These are phyloP conservation scores for Volucella bombylans DNA, from an alignment of 2,888 invertebrate species.

Conservation along the genomic window DNA sequence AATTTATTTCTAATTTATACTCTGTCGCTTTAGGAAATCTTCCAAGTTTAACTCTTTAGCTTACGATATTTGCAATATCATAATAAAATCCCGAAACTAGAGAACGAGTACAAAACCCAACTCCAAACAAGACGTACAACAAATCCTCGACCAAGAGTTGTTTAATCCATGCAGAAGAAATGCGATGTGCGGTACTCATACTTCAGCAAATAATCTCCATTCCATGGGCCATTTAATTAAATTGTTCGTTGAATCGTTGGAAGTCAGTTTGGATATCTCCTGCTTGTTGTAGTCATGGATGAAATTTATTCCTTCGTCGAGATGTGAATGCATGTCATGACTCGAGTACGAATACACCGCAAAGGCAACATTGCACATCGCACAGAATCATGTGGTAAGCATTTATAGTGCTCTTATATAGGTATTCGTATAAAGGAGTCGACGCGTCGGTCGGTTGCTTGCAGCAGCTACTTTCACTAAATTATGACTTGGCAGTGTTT, in stretches of 20 bases:
- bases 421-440: conserved; percentile 26
- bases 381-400: conserved; percentile 43
- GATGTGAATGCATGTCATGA: conserved; percentile 59
- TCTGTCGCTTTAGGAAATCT: no score
- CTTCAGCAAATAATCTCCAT: conserved; percentile 61
- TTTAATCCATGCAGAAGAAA: conserved; percentile 27
- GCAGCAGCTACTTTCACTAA: conserved; percentile 70
- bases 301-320: conserved; percentile 61
- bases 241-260: conserved; percentile 75
- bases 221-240: conserved; percentile 79
- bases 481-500: conserved; percentile 70
- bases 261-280: conserved; percentile 59
- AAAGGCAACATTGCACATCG: not conserved
- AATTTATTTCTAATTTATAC: no score
- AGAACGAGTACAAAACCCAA: no score
- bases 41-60: no score
- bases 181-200: conserved; percentile 22
- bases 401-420: conserved; percentile 19
- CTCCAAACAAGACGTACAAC: not conserved
- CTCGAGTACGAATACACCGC: conserved; percentile 33
- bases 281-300: conserved; percentile 40
- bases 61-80: no score
- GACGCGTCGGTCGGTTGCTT: conserved; percentile 22
- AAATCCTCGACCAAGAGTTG: conserved; percentile 19
- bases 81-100: no score